A percentile compares a stretch with the other conserved stretches of the same genome.
Evolutionary conservation across 2,797 vertebrate genomes (phyloP).

Genomic region (Lagodon rhomboides): DNA sequence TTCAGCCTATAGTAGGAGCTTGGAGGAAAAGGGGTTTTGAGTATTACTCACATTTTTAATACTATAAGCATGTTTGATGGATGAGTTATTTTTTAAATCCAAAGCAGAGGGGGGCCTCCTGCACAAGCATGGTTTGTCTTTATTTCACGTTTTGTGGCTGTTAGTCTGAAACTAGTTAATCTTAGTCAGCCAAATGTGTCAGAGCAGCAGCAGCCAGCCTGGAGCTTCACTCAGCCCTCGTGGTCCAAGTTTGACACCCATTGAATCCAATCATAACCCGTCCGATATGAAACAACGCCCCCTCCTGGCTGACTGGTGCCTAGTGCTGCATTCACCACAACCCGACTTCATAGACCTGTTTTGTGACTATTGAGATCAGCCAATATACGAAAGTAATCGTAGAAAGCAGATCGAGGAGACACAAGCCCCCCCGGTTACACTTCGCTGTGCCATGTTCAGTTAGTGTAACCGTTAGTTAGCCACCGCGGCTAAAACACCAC

Average conservation of each 20-base stretch:
- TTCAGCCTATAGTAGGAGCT: no score
- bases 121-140: not conserved
- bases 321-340: not conserved
- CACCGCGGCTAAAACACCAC: not conserved
- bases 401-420: not conserved
- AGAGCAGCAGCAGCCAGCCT: no score
- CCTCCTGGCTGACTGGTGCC: not conserved
- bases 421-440: not conserved
- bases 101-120: no score
- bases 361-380: not conserved
- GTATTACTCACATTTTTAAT: no score
- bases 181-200: not conserved
- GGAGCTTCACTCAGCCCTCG: conserved; percentile 26
- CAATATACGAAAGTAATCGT: not conserved
- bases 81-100: no score
- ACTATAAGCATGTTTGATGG: not conserved
- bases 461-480: not conserved
- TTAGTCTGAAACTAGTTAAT: conserved; percentile 1
- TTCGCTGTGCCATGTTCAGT: not conserved
- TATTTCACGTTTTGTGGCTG: not conserved
- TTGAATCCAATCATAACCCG: not conserved
- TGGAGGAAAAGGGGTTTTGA: no score
- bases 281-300: conserved; percentile 37
- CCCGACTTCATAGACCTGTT: not conserved
- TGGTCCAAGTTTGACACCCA: conserved; percentile 35